Percentiles rank a stretch among this genome's conserved stretches.
Evolutionary conservation across 2,888 invertebrate species (phyloP).

Genomic region (Andrena bucephala): DNA sequence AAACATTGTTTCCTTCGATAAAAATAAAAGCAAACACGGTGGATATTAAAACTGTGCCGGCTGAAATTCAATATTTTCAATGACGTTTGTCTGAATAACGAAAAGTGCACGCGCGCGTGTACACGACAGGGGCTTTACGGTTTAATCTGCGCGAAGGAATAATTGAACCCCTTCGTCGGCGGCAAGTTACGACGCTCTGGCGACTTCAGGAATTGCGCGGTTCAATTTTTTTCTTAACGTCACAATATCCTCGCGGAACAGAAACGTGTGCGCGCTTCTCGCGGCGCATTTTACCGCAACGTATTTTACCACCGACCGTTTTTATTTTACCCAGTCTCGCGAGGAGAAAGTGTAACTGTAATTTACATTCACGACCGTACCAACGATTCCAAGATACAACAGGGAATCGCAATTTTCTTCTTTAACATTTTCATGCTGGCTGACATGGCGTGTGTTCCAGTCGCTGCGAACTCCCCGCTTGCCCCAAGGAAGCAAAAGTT

Average conservation of each 20-base stretch:
- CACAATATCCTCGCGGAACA: neutral
- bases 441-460: neutral
- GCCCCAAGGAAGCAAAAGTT: neutral
- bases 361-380: conserved; percentile 12
- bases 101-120: neutral
- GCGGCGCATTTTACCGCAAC: neutral
- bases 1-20: neutral
- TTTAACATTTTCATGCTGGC: neutral
- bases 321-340: conserved; percentile 15
- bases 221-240: neutral
- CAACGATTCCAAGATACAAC: neutral
- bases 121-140: neutral
- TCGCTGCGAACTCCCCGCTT: neutral
- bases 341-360: conserved; percentile 11
- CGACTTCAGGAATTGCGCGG: neutral
- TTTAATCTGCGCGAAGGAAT: conserved; percentile 1
- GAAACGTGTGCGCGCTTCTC: neutral
- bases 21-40: neutral
- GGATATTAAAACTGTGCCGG: neutral
- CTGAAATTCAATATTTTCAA: neutral
- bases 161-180: neutral
- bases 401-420: conserved; percentile 2
- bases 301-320: neutral
- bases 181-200: neutral
- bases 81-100: neutral